A percentile compares a stretch with the other conserved stretches of the same genome.
phyloP scores from a whole-genome alignment of 2,797 vertebrate species.

The Enoplosus armatus region DNA sequence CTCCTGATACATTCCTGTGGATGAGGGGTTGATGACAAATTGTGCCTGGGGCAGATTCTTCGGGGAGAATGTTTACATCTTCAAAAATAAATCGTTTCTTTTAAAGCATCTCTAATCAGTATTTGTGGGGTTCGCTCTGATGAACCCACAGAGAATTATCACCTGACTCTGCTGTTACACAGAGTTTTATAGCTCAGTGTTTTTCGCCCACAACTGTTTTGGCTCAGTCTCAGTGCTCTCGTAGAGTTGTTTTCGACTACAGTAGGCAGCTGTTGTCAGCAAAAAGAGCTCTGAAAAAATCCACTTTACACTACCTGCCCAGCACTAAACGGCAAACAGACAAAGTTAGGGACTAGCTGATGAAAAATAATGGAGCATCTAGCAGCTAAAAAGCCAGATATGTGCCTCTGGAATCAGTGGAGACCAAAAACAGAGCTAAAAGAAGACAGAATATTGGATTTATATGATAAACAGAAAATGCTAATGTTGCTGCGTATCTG shows the following conservation, averaged over 20 bases:
- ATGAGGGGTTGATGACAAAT: constrained; percentile 27
- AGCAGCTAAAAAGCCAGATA: not conserved
- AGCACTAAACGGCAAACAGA: not conserved
- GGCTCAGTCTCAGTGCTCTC: not conserved
- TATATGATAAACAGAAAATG: not conserved
- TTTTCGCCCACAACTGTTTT: not conserved
- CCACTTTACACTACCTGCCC: not conserved
- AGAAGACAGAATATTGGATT: not conserved
- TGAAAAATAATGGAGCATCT: not conserved
- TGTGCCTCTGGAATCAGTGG: not conserved
- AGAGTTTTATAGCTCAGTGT: constrained; percentile 1
- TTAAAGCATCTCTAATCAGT: not conserved
- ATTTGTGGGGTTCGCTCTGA: not conserved
- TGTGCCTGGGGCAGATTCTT: constrained; percentile 16
- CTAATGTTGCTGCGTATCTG: not conserved
- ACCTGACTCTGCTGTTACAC: not conserved
- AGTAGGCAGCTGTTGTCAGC: not conserved
- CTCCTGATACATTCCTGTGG: constrained; percentile 32
- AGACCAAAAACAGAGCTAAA: not conserved
- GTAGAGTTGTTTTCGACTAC: not conserved
- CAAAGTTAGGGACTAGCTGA: not conserved
- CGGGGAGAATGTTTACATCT: not conserved
- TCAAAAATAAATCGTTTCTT: not conserved
- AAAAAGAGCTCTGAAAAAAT: not conserved
- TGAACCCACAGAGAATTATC: not conserved